Evolutionary conservation across 2,888 invertebrate species (phyloP), one percentile per base, ranked within the genome.

Genomic region (Agrotis exclamationis): DNA sequence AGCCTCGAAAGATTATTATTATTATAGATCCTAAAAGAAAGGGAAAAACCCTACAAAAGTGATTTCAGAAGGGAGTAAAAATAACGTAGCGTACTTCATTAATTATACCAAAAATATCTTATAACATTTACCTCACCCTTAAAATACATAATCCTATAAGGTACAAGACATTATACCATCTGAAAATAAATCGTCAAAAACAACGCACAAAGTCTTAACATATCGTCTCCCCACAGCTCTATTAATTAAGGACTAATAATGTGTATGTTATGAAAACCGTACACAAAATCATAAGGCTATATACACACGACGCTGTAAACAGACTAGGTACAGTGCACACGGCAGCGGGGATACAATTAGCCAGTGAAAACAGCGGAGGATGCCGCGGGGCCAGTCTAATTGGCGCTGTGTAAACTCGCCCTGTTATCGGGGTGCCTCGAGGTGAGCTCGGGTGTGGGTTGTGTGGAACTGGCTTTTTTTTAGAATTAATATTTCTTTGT

Each of bases 391-490:
- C 80, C 80, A 85, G 88, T 91, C 94, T 96, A 96, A 96, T 96
- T 96, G 96, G 96, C 91, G 91, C 91, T 95, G 93, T 95, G 96
- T 96, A 96, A 94, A 96, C 96, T 90, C 84, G 90, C 90, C 92
- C 93, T 93, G 95, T 93, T 95, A 95, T 95, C 94, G 91, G 88
- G 89, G 85, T 80, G 92, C 95, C 93, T 88, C 90, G 93, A 89
- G 92, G 85, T 83, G 56, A 63, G 65, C 53, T 53, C 33, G 47
- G 39, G 53, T n/a, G 13, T 39, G 5, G 14, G 11, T 24, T 6
- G 63, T 75, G 48, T 77, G 84, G 86, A 85, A 39, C 4, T 0
- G 28, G 71, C 73, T 79, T 85, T 63, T 73, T 48, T 9, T 47
- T 39, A n/a, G n/a, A 33, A 22, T 13, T 39, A 22, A 24, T 44